Percentiles rank a stretch among this genome's conserved stretches.
phyloP scores from a whole-genome alignment of 2,888 invertebrate species.

The Patella ulyssiponensis region DNA sequence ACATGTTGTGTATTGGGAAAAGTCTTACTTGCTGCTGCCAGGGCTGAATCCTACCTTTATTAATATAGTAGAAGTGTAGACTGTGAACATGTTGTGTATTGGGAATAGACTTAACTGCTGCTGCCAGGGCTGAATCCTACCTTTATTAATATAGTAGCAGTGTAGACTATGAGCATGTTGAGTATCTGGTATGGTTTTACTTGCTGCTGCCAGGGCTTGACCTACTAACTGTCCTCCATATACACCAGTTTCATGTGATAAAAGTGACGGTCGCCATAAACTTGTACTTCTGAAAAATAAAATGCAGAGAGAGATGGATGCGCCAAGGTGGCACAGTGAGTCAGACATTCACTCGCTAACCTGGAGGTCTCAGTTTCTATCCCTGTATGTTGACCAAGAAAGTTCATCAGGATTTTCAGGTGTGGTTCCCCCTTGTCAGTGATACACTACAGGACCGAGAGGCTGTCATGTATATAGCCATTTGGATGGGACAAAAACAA shows the following conservation, averaged over 20 bases:
- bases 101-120: constrained; percentile 70
- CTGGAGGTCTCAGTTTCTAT: not conserved
- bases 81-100: constrained; percentile 69
- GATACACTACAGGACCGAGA: not conserved
- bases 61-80: constrained; percentile 72
- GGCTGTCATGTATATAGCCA: not conserved
- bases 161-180: constrained; percentile 72
- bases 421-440: not conserved
- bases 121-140: constrained; percentile 66
- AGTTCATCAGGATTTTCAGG: not conserved
- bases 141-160: constrained; percentile 71
- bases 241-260: constrained; percentile 53
- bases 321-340: too few species aligned
- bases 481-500: constrained; percentile 5
- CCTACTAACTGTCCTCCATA: constrained; percentile 73
- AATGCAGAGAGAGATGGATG: not conserved
- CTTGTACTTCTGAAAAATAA: constrained; percentile 46
- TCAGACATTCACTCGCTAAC: too few species aligned
- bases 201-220: constrained; percentile 71
- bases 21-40: constrained; percentile 71
- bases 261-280: constrained; percentile 54
- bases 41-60: constrained; percentile 64
- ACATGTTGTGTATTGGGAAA: constrained; percentile 66
- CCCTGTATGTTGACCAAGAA: not conserved
- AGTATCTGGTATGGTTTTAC: constrained; percentile 67